A percentile compares a stretch with the other conserved stretches of the same genome.
Conservation (phyloP, 2,113 vertebrate genomes). For the Peromyscus leucopus region DNA sequence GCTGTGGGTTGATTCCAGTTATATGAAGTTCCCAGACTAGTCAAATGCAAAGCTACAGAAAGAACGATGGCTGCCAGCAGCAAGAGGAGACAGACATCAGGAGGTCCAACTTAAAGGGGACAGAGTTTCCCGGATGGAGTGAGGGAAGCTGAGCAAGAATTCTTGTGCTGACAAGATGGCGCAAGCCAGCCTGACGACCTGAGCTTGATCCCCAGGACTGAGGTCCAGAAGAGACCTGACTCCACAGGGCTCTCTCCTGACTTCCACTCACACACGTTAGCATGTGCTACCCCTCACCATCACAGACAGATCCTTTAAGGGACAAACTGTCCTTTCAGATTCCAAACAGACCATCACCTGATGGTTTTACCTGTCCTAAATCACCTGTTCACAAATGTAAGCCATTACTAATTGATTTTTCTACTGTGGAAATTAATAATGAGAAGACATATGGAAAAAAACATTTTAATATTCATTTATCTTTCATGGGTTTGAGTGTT, state of each 20-base stretch:
- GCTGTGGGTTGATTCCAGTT: not conserved
- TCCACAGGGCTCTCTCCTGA: not conserved
- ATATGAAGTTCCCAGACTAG: no score
- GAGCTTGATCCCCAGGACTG: not conserved
- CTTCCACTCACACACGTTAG: no score
- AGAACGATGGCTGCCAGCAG: not conserved
- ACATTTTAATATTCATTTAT: not conserved
- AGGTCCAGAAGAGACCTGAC: not conserved
- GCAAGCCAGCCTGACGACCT: not conserved
- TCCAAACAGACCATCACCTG: no score
- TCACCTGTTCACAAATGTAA: not conserved
- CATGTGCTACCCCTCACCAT: not conserved
- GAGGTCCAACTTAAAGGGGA: not conserved
- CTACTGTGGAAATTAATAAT: not conserved
- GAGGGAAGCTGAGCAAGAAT: not conserved
- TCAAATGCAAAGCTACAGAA: not conserved
- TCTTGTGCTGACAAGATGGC: not conserved
- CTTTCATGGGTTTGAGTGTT: not conserved
- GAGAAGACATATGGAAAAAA: not conserved
- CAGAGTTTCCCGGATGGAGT: no score
- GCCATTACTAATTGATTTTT: not conserved
- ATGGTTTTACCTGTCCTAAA: not conserved
- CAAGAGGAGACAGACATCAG: not conserved
- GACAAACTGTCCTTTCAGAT: not conserved
- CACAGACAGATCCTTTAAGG: no score